Evolutionary conservation across 2,888 invertebrate genomes (phyloP).

Genomic region (Chouioia cunea): DNA sequence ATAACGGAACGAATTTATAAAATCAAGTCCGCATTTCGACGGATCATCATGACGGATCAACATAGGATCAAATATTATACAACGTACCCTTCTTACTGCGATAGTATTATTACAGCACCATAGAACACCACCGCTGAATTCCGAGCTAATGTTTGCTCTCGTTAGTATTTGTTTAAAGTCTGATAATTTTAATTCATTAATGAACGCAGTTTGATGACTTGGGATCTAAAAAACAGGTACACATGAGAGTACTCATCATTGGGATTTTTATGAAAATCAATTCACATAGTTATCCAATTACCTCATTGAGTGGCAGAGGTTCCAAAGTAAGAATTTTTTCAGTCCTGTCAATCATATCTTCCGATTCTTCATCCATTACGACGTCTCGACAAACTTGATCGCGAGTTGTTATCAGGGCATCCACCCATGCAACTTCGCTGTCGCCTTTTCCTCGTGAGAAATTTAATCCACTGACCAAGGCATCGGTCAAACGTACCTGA

Average conservation of each 20-base stretch:
- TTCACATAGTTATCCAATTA: conserved; percentile 47
- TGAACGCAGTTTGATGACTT: conserved; percentile 86
- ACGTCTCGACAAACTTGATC: conserved; percentile 71
- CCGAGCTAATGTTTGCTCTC: conserved; percentile 83
- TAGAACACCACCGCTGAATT: conserved; percentile 91
- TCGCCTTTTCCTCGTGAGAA: conserved; percentile 89
- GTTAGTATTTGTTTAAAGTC: conserved; percentile 88
- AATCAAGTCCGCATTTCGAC: too few species aligned
- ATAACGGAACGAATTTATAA: neutral
- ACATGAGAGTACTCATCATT: neutral
- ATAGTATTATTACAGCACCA: conserved; percentile 94
- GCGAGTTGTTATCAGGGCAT: conserved; percentile 78
- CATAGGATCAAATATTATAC: neutral
- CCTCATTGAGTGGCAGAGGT: conserved; percentile 71
- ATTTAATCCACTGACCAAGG: conserved; percentile 86
- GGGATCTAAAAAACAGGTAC: conserved; percentile 67
- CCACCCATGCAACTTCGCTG: conserved; percentile 96
- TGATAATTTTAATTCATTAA: conserved; percentile 93
- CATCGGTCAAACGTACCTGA: conserved; percentile 91
- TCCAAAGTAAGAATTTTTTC: conserved; percentile 78
- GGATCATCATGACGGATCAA: neutral
- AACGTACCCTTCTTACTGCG: conserved; percentile 84
- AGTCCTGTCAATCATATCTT: conserved; percentile 66
- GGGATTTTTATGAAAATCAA: neutral
- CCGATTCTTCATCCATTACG: conserved; percentile 72